Evolutionary conservation across 2,797 vertebrate species (phyloP).

Genomic region (Catostomus latipinnis): DNA sequence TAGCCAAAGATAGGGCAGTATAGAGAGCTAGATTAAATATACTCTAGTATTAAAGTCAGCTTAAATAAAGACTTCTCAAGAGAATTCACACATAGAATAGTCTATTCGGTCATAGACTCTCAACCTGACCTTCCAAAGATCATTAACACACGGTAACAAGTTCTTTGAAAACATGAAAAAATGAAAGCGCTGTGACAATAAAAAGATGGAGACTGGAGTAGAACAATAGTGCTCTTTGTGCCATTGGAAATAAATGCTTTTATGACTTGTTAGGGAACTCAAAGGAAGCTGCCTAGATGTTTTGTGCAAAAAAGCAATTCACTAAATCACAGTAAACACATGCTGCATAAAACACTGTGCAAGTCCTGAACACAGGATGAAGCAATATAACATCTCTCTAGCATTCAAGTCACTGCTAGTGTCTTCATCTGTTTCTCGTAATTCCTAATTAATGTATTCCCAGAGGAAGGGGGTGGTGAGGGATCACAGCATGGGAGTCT

Average conservation of each 20-base stretch:
- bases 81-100: conserved; percentile 21
- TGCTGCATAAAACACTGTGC: conserved; percentile 27
- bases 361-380: conserved; percentile 1
- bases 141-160: too few relatives aligned
- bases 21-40: conserved; percentile 49
- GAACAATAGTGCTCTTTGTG: conserved; percentile 43
- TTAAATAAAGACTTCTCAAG: conserved; percentile 47
- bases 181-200: conserved; percentile 48
- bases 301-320: conserved; percentile 78
- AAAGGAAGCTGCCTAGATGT: conserved; percentile 65
- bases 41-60: conserved; percentile 48
- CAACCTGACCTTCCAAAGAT: conserved; percentile 21
- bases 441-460: conserved; percentile 75
- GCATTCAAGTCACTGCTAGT: conserved; percentile 12
- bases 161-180: conserved; percentile 37
- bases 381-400: conserved; percentile 19
- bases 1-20: conserved; percentile 54
- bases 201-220: conserved; percentile 1
- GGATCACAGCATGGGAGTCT: conserved; percentile 67
- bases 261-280: conserved; percentile 39
- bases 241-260: conserved; percentile 34
- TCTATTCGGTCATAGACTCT: conserved; percentile 22
- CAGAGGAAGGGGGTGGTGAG: conserved; percentile 66
- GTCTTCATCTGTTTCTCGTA: conserved; percentile 75
- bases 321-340: conserved; percentile 22